Conservation (phyloP, 2,113 vertebrate species). For the Potamarius usumacintae region DNA sequence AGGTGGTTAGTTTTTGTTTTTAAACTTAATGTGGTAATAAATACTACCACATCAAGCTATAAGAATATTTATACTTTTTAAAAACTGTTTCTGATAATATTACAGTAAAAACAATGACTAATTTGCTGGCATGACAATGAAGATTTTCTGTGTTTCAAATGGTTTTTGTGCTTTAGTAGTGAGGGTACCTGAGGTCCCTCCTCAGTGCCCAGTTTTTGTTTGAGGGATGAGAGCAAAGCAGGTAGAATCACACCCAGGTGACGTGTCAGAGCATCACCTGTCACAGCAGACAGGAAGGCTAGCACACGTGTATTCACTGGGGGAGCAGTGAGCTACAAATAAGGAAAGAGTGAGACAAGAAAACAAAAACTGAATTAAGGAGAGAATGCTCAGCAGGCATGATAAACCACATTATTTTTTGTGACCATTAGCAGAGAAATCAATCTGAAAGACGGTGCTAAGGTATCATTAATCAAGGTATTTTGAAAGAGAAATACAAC, state of each 20-base stretch:
- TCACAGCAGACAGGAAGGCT: constrained; percentile 94
- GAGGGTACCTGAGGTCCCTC: constrained; percentile 82
- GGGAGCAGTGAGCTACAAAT: constrained; percentile 81
- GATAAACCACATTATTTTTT: neutral
- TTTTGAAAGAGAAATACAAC: constrained; percentile 62
- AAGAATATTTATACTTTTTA: neutral
- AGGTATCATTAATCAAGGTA: neutral
- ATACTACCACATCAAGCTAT: neutral
- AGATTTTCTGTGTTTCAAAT: neutral
- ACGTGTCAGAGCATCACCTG: constrained; percentile 91
- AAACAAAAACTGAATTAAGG: neutral
- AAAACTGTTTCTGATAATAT: neutral
- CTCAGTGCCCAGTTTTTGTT: constrained; percentile 85
- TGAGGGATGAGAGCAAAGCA: constrained; percentile 90
- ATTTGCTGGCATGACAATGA: neutral
- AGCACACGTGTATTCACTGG: constrained; percentile 94
- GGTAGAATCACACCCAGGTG: constrained; percentile 94
- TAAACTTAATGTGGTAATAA: neutral
- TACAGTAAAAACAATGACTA: neutral
- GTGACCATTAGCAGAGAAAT: neutral
- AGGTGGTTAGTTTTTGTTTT: neutral
- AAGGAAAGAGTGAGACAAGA: neutral
- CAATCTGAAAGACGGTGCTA: neutral
- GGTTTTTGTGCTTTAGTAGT: neutral
- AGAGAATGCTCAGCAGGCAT: neutral